These are phyloP conservation scores for Pocillopora meandrina DNA, from an alignment of 92 coral and sea anemone genomes.

Conservation along the genomic window DNA sequence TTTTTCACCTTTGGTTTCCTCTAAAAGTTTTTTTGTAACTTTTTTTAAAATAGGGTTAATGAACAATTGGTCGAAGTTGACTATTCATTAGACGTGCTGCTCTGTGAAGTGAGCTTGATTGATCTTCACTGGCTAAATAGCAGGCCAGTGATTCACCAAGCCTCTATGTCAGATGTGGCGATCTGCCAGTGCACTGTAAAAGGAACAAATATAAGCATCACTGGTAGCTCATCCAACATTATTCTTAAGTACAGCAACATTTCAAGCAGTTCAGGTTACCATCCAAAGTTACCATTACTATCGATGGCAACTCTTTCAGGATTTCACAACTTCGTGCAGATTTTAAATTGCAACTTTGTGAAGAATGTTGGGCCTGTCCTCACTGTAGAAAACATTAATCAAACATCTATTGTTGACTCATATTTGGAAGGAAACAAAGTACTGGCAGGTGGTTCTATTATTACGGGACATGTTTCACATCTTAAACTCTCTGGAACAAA, in stretches of 20 bases:
- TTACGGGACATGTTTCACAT: conserved; percentile 29
- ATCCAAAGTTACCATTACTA: conserved; percentile 31
- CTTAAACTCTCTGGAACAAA: conserved; percentile 8
- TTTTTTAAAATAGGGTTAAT: not conserved
- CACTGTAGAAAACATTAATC: conserved; percentile 8
- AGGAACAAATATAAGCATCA: conserved; percentile 34
- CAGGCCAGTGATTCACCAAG: conserved; percentile 30
- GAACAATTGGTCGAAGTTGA: conserved; percentile 32
- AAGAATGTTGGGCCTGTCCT: conserved; percentile 38
- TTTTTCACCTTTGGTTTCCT: not conserved
- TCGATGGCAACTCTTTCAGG: conserved; percentile 45
- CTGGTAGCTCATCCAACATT: conserved; percentile 50
- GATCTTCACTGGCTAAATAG: conserved; percentile 46
- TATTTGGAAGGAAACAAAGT: conserved; percentile 25
- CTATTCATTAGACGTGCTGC: conserved; percentile 35
- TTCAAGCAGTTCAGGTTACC: conserved; percentile 40
- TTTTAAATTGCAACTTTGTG: conserved; percentile 10
- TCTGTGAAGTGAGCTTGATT: conserved; percentile 44
- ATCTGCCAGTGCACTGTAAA: conserved; percentile 32
- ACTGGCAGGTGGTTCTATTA: not conserved
- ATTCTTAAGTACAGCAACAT: conserved; percentile 6
- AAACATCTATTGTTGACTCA: conserved; percentile 14
- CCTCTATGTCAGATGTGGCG: conserved; percentile 30
- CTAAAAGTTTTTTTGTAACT: not conserved
- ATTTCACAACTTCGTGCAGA: conserved; percentile 5